A percentile compares a stretch with the other conserved stretches of the same genome.
These are phyloP conservation scores for Stichodactyla helianthus DNA, from an alignment of 64 coral and sea anemone genomes.

Conservation along the genomic window DNA sequence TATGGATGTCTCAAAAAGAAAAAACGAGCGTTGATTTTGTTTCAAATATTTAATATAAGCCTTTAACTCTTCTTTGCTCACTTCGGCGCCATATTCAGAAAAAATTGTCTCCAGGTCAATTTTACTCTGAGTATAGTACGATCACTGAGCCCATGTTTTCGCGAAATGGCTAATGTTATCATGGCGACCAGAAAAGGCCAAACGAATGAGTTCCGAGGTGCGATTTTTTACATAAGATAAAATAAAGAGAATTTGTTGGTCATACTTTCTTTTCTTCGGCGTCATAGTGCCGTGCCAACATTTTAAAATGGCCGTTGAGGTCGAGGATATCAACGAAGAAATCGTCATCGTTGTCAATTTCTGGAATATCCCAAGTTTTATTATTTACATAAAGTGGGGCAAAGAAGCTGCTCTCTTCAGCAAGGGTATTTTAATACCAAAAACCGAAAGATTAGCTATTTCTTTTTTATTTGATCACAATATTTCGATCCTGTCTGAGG, in stretches of 20 bases:
- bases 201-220: background rate
- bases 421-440: too few species aligned
- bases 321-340: too few species aligned
- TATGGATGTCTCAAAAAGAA: background rate
- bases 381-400: too few species aligned
- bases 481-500: too few species aligned
- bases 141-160: conserved; percentile 4
- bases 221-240: conserved; percentile 18
- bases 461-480: too few species aligned
- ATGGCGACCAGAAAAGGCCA: background rate
- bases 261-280: too few species aligned
- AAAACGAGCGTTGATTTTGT: conserved; percentile 16
- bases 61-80: background rate
- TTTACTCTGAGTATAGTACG: background rate
- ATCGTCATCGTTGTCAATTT: too few species aligned
- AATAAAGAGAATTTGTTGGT: background rate
- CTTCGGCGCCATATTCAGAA: background rate
- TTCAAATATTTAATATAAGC: conserved; percentile 11
- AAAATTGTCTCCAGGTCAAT: conserved; percentile 15
- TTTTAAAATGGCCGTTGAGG: too few species aligned
- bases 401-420: too few species aligned
- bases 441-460: too few species aligned
- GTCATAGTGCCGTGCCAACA: too few species aligned
- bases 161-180: background rate
- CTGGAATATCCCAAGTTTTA: too few species aligned